Evolutionary conservation across 2,113 vertebrate species (phyloP), one percentile per base, ranked within the genome.

Genomic region (Falco punctatus): DNA sequence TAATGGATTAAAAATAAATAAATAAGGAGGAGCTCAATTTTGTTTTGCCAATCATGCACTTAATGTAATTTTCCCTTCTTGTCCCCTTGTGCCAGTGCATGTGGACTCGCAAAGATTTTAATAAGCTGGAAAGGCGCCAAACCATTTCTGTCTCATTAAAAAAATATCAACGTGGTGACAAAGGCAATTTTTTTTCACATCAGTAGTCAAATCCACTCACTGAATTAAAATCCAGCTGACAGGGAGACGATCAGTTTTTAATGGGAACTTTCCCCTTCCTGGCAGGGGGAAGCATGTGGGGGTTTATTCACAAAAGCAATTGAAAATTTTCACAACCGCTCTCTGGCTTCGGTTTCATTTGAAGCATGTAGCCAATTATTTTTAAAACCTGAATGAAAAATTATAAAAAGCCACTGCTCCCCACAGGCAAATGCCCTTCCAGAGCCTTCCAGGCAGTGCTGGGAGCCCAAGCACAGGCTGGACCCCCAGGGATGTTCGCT

Each of bases 141-240:
- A 65, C 10, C 54, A 19, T 85, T 95, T 86, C 86, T 79, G 46
- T n/a, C 86, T 94, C 94, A 75, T 96, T 86, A 94, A 82, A 95
- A 90, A 94, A 88, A 88, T 30, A 94, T 69, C 86, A 38, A n/a
- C 1, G 30, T 2, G 2, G 54, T 52, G 88, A 82, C 86, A 95
- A 84, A 92, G 65, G 92, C n/a, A 49, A 78, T 83, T 84, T 82
- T 70, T 44, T 44, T 79, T 62, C 84, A 64, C 88, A 26, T 61
- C 66, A 18, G 30, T 24, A 44, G 77, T 61, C 86, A 87, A 78
- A 93, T 5, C 78, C 70, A 14, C 88, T 73, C 4, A 9, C 54
- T 57, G 90, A 58, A 89, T 81, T 83, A 57, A 95, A 91, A 90
- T 52, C 49, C 66, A 73, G 74, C 57, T 65, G 92, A 65, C 20